Conservation (phyloP, 2,888 invertebrate species). For the Pandemis cinnamomeana region DNA sequence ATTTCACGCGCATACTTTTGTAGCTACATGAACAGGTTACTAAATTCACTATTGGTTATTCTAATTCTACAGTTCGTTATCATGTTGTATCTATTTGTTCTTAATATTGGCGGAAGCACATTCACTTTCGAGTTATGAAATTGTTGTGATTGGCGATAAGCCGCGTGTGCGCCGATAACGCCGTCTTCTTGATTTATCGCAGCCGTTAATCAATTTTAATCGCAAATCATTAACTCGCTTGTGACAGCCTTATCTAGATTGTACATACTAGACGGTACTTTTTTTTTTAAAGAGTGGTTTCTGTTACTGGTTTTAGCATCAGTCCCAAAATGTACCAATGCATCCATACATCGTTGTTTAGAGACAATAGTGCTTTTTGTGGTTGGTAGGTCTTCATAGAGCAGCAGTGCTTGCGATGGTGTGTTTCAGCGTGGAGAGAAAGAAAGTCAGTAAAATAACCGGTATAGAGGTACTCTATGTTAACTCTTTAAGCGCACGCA, state of each 20-base stretch:
- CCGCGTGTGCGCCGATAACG: constrained; percentile 56
- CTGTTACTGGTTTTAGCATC: too few relatives aligned
- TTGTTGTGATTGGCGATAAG: constrained; percentile 58
- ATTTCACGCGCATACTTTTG: constrained; percentile 2
- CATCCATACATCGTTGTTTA: too few relatives aligned
- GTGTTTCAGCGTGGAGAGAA: too few relatives aligned
- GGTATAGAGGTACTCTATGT: too few relatives aligned
- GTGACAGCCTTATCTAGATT: constrained; percentile 49
- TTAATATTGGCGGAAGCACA: constrained; percentile 46
- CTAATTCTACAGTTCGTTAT: constrained; percentile 23
- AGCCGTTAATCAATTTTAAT: constrained; percentile 39
- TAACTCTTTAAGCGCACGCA: too few relatives aligned
- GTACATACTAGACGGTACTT: constrained; percentile 8
- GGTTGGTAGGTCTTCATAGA: too few relatives aligned
- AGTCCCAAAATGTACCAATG: background rate
- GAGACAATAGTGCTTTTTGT: too few relatives aligned
- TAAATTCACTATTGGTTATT: constrained; percentile 18
- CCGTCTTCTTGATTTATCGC: constrained; percentile 46
- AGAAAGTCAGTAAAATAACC: too few relatives aligned
- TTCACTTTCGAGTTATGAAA: constrained; percentile 57
- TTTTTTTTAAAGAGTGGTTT: background rate
- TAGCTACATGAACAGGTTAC: background rate
- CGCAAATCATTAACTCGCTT: constrained; percentile 48
- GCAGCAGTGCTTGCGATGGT: too few relatives aligned
- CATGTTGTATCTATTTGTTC: constrained; percentile 20